Evolutionary conservation across 1,140 invertebrate genomes (phyloP).

Genomic region (Drosophila melanica): DNA sequence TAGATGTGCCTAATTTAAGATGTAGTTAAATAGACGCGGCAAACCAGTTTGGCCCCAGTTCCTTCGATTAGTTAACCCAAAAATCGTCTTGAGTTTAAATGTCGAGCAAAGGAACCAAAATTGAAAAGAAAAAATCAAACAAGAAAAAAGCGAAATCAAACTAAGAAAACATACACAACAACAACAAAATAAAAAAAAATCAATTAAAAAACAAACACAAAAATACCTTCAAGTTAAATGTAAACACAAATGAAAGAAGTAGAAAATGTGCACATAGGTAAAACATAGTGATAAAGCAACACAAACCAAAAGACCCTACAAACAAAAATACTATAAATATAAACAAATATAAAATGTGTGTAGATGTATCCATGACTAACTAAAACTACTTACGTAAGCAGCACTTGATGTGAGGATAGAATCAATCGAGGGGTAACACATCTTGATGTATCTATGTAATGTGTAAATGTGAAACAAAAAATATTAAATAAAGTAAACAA

Average conservation of each 20-base stretch:
- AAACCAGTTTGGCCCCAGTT: conserved; percentile 46
- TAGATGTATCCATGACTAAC: conserved; percentile 54
- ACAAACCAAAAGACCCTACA: conserved; percentile 27
- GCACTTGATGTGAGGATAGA: conserved; percentile 33
- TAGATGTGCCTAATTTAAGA: conserved; percentile 60
- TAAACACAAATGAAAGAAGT: conserved; percentile 58
- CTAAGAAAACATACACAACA: neutral
- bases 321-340: neutral
- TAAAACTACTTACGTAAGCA: conserved; percentile 45
- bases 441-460: conserved; percentile 56
- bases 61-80: conserved; percentile 64
- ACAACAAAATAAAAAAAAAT: conserved; percentile 12
- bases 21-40: conserved; percentile 20
- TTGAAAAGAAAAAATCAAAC: conserved; percentile 23
- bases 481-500: too few species aligned
- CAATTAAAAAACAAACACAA: conserved; percentile 14
- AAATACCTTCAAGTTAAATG: conserved; percentile 50
- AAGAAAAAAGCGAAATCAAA: neutral
- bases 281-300: conserved; percentile 53
- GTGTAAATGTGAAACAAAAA: conserved; percentile 50
- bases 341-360: conserved; percentile 19
- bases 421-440: conserved; percentile 31
- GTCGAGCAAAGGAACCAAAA: conserved; percentile 62
- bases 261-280: conserved; percentile 63
- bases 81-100: conserved; percentile 53